phyloP scores from a whole-genome alignment of 2,113 vertebrate species.

The Eublepharis macularius region DNA sequence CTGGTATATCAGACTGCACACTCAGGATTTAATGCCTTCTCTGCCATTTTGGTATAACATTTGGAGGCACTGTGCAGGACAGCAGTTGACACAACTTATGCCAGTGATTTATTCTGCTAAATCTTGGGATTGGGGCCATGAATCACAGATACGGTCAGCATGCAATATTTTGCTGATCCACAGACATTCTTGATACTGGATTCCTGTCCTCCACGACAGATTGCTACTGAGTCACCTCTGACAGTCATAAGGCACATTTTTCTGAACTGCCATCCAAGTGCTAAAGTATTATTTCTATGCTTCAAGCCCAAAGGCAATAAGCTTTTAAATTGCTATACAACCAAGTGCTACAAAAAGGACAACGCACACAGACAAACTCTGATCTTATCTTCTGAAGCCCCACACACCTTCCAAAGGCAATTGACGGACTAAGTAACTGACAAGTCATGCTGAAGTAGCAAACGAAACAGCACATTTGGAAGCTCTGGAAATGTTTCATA shows the following conservation, averaged over 20 bases:
- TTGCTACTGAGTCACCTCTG: neutral
- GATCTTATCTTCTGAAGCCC: neutral
- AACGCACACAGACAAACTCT: neutral
- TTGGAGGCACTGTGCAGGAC: neutral
- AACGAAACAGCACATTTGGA: neutral
- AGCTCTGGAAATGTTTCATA: too few species aligned
- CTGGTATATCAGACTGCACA: neutral
- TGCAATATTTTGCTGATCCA: neutral
- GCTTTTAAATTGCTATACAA: neutral
- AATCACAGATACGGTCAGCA: neutral
- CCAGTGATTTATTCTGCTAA: neutral
- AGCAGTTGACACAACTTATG: neutral
- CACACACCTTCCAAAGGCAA: conserved; percentile 10
- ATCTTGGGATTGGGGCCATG: neutral
- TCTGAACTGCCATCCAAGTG: neutral
- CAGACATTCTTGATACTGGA: neutral
- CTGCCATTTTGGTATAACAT: too few species aligned
- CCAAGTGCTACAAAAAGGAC: neutral
- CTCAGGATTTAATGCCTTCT: neutral
- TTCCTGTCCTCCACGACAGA: neutral
- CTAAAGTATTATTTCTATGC: neutral
- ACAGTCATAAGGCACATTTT: neutral
- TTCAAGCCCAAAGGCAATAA: conserved; percentile 2
- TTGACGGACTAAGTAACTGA: neutral
- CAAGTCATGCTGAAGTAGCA: neutral